These are phyloP conservation scores for Empidonax alnorum DNA, from an alignment of 2,113 vertebrate species.

Conservation along the genomic window DNA sequence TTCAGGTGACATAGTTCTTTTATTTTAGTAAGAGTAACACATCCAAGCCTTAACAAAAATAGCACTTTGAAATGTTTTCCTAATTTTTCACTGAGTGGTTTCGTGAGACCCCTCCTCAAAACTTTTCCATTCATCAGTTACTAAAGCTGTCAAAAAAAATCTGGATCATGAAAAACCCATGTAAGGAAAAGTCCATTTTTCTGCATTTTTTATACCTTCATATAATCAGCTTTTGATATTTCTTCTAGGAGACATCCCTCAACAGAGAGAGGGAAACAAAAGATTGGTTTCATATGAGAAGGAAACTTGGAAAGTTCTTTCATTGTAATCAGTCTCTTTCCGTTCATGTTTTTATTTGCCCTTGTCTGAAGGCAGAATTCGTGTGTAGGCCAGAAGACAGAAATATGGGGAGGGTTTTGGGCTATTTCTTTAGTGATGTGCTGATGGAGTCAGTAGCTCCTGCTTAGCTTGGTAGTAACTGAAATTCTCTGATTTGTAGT, in stretches of 20 bases:
- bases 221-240: background rate
- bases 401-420: accelerated
- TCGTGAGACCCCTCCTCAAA: background rate
- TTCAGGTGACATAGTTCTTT: background rate
- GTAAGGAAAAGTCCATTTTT: background rate
- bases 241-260: background rate
- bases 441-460: background rate
- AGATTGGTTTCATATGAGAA: background rate
- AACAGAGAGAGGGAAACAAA: background rate
- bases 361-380: background rate
- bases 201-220: background rate
- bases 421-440: background rate
- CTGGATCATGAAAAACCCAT: background rate
- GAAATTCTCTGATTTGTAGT: background rate
- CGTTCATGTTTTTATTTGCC: background rate
- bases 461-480: background rate
- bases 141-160: background rate
- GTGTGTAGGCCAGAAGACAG: background rate
- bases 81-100: background rate
- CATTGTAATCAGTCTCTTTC: background rate
- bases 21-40: background rate
- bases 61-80: background rate
- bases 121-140: background rate
- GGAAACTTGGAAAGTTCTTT: background rate
- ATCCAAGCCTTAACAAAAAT: background rate